phyloP scores from a whole-genome alignment of 1,140 invertebrate genomes.

The Drosophila dunni region DNA sequence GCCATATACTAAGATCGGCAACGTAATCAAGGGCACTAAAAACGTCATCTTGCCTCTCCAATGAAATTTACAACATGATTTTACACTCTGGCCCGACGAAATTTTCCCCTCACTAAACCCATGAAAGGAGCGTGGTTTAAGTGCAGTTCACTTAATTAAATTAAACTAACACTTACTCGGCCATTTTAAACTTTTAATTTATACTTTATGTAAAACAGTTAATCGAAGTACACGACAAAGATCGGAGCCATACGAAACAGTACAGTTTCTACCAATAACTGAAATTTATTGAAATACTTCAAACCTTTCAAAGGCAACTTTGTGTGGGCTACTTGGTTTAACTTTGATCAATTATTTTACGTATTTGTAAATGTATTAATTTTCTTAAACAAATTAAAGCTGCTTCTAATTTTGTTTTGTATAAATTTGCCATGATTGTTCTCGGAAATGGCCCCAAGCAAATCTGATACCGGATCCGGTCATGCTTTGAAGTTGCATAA shows the following conservation, averaged over 20 bases:
- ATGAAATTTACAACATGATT: conserved; percentile 42
- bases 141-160: not conserved
- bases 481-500: conserved; percentile 39
- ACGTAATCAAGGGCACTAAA: conserved; percentile 14
- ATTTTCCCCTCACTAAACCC: not conserved
- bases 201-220: not conserved
- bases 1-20: conserved; percentile 33
- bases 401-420: not conserved
- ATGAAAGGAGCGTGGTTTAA: not conserved
- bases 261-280: not conserved
- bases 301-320: too few species aligned
- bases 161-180: not conserved
- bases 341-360: too few species aligned
- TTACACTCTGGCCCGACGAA: not conserved
- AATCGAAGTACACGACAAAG: not conserved
- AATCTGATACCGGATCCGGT: conserved; percentile 16
- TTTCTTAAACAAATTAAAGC: too few species aligned
- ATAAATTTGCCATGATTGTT: not conserved
- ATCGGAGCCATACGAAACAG: too few species aligned
- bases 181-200: not conserved
- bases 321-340: too few species aligned
- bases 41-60: conserved; percentile 44
- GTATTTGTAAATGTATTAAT: too few species aligned
- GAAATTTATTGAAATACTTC: not conserved
- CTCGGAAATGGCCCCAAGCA: conserved; percentile 7